Base-by-base conservation (phyloP, 2,888 invertebrate genomes). In the Drosophila prostipennis region DNA sequence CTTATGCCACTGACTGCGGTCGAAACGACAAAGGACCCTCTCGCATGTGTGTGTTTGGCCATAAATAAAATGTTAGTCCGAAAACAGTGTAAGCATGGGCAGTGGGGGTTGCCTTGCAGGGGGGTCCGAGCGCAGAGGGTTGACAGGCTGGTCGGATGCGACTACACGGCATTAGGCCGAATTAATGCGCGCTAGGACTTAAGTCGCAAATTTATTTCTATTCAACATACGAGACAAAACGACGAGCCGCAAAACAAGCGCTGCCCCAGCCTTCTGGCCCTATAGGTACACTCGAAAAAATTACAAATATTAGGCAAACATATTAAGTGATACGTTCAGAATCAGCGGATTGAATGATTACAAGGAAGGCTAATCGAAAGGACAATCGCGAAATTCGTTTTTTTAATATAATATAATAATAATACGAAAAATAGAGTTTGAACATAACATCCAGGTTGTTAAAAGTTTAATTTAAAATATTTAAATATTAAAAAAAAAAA, bases 131-230 rank as follows among this genome's bases (percentile, higher is more conserved):
- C 32, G 54, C 58, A 36, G 14, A 10, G 10, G 52, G 26, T 16
- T 0, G 32, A 16, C n/a, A 10, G 56, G 32, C 26, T 11, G 54
- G 57, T 57, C 78, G 82, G 82, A 84, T 84, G 82, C 82, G 78
- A 84, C 80, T 85, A 84, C 83, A 85, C 81, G 84, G 86, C 86
- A 85, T 85, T 85, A 84, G 80, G 81, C 85, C 85, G 87, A 85
- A 88, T 87, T 85, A 88, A 87, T 85, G 85, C 87, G 80, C 80
- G 78, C 80, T 69, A 80, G 85, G 85, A 85, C 86, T 84, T 87
- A 87, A 86, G 87, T 79, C 80, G 74, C 80, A 87, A 87, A 87
- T 87, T 88, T 87, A 87, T 87, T 85, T 86, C 79, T 88, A 75
- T 85, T 83, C 82, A 82, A 81, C 82, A 83, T 83, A 82, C 81